Evolutionary conservation across 2,113 vertebrate genomes (phyloP).

Genomic region (Eublepharis macularius): DNA sequence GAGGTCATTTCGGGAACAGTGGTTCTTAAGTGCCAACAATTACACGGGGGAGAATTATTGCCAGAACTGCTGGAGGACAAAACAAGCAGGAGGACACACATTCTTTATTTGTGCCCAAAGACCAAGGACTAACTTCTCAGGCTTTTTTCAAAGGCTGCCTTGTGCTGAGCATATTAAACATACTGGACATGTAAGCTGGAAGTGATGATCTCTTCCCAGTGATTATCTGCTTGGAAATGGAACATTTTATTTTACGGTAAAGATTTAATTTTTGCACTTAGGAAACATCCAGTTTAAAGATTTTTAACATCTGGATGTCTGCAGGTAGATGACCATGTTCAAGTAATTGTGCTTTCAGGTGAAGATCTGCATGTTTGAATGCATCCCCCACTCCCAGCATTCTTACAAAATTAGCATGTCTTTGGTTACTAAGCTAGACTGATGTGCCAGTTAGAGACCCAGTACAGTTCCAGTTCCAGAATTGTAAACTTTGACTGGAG

Average conservation of each 20-base stretch:
- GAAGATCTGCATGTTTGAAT: neutral
- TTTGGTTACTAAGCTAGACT: too few species aligned
- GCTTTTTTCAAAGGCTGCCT: slow-evolving; percentile 59
- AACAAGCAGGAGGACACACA: slow-evolving; percentile 68
- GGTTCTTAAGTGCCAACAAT: slow-evolving; percentile 60
- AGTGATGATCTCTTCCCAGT: neutral
- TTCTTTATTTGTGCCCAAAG: slow-evolving; percentile 64
- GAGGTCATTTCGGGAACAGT: slow-evolving; percentile 54
- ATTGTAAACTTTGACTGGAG: too few species aligned
- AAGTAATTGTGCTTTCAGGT: slow-evolving; percentile 21
- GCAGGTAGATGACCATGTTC: slow-evolving; percentile 23
- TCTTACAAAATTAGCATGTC: neutral
- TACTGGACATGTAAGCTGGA: slow-evolving; percentile 7
- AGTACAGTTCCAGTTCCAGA: too few species aligned
- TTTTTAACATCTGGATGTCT: slow-evolving; percentile 44
- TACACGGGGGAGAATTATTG: slow-evolving; percentile 56
- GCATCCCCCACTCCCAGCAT: neutral
- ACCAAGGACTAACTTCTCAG: slow-evolving; percentile 63
- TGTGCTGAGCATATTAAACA: slow-evolving; percentile 59
- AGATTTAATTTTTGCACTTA: slow-evolving; percentile 23
- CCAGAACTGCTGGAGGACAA: slow-evolving; percentile 59
- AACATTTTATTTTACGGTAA: slow-evolving; percentile 33
- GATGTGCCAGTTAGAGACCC: too few species aligned
- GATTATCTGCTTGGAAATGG: slow-evolving; percentile 30
- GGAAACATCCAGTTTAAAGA: slow-evolving; percentile 20